Base-by-base conservation (phyloP, 2,888 invertebrate species). In the Dione vanillae region DNA sequence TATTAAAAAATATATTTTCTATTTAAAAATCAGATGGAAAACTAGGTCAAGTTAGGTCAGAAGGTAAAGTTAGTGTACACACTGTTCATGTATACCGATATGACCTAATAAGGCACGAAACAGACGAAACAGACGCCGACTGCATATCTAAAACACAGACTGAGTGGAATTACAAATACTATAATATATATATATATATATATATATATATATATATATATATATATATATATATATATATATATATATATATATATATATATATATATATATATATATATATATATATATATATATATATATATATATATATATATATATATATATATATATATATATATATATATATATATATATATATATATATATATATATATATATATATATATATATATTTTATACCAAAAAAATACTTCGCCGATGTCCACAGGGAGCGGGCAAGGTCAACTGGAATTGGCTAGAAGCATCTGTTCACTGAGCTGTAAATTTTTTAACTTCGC, bases 391-490 rank as follows among this genome's bases (percentile, higher is more conserved):
- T 10, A 45, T 62, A 62, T 27, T 62, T 35, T 11, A 2, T 14
- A 64, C 19, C 16, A 49, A 11, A 64, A 47, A 64, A 16, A 45
- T 47, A 35, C 64, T 14, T 51, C 37, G 6, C 12, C 47, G 19
- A 12, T 40, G 66, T 62, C 56, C 62, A 58, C 20, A 58, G 58
- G 65, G 65, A 40, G 58, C 40, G 47, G 11, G 43, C 61, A 70
- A 68, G 67, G 67, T 58, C 68, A 56, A 58, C 56, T 43, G 68
- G 51, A 70, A 70, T 72, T 64, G 70, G 37, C 61, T 62, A 62
- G 65, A 67, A 56, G 69, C 65, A 69, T 67, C 45, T 52, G 62
- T 47, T 72, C 67, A 67, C 37, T 73, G 74, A 72, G 70, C 72
- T 65, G 73, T 73, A 69, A 72, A 65, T 69, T 58, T 62, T 70